phyloP scores from a whole-genome alignment of 2,797 vertebrate species.

The Etheostoma nigrum region DNA sequence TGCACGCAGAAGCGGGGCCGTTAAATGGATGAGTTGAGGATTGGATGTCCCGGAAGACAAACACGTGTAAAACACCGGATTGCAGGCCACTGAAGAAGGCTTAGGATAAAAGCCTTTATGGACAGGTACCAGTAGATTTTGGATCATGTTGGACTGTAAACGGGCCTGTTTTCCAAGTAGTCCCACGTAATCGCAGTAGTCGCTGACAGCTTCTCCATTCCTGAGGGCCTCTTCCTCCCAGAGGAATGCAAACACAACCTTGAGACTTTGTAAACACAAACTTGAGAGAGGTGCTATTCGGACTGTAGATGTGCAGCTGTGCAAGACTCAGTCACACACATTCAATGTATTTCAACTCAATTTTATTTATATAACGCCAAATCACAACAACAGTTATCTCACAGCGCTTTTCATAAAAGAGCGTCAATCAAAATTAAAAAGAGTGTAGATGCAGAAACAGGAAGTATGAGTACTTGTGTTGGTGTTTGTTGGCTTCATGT shows the following conservation, averaged over 20 bases:
- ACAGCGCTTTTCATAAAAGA: too few relatives aligned
- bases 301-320: not conserved
- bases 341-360: not conserved
- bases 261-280: constrained; percentile 44
- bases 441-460: not conserved
- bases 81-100: constrained; percentile 26
- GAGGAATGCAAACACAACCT: constrained; percentile 56
- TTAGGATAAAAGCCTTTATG: constrained; percentile 67
- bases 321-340: not conserved
- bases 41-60: constrained; percentile 44
- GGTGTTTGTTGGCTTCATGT: not conserved
- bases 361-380: too few relatives aligned
- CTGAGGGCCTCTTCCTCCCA: constrained; percentile 18
- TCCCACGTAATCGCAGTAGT: constrained; percentile 8
- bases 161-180: constrained; percentile 24
- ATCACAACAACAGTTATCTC: too few relatives aligned
- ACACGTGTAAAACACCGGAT: constrained; percentile 23
- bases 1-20: constrained; percentile 9
- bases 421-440: too few relatives aligned
- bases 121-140: constrained; percentile 49
- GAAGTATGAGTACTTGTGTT: not conserved
- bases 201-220: constrained; percentile 28
- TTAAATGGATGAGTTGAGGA: constrained; percentile 25
- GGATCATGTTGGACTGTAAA: constrained; percentile 17
- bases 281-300: constrained; percentile 1